phyloP scores from a whole-genome alignment of 2,888 invertebrate genomes.

The Papilio elwesi region DNA sequence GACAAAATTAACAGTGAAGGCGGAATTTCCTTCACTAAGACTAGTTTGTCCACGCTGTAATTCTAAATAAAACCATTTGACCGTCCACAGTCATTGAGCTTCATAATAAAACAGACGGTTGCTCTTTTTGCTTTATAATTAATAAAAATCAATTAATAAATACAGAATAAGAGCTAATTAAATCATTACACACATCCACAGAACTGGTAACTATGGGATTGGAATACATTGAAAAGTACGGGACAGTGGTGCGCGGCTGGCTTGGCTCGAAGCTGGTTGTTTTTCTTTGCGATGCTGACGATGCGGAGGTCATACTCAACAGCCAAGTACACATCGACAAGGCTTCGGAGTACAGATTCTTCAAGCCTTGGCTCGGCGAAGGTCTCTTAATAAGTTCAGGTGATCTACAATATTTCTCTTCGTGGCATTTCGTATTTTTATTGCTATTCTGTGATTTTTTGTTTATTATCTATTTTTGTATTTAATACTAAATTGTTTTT shows the following conservation, averaged over 20 bases:
- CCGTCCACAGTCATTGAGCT: no score
- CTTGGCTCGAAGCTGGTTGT: slow-evolving; percentile 87
- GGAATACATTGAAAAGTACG: slow-evolving; percentile 77
- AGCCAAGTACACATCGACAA: slow-evolving; percentile 91
- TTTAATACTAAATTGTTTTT: no score
- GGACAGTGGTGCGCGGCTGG: slow-evolving; percentile 85
- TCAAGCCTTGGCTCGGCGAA: slow-evolving; percentile 92
- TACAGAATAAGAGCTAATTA: neutral
- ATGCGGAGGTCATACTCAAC: slow-evolving; percentile 89
- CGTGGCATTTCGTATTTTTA: no score
- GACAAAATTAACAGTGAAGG: no score
- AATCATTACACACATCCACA: slow-evolving; percentile 52
- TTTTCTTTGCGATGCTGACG: slow-evolving; percentile 87
- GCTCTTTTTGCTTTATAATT: no score
- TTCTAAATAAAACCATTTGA: no score
- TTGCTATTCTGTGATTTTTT: no score
- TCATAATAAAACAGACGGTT: no score
- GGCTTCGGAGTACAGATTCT: slow-evolving; percentile 88
- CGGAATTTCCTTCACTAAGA: no score
- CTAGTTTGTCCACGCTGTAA: no score
- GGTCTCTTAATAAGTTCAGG: slow-evolving; percentile 91
- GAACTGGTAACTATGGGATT: slow-evolving; percentile 84
- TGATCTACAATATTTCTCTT: slow-evolving; percentile 46
- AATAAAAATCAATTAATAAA: no score
- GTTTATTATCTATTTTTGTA: no score